Evolutionary conservation across 1,140 invertebrate genomes (phyloP).

Genomic region (Lineus longissimus): DNA sequence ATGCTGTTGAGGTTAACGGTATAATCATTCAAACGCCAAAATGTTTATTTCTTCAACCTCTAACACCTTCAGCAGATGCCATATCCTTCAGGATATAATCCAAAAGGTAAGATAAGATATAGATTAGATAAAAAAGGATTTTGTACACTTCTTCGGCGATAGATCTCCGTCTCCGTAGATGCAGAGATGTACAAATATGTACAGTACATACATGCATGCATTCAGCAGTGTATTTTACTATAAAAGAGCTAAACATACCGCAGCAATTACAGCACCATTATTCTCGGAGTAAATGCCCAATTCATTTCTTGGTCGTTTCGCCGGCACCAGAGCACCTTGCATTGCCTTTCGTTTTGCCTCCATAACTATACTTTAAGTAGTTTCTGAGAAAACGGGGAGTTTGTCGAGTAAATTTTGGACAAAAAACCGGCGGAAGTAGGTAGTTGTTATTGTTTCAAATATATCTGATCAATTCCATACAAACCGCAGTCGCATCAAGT

Average conservation of each 20-base stretch:
- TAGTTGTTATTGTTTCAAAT: not conserved
- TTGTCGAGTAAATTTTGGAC: not conserved
- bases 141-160: no score
- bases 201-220: not conserved
- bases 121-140: no score
- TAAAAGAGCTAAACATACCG: conserved; percentile 24
- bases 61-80: no score
- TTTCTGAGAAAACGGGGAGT: not conserved
- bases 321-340: conserved; percentile 67
- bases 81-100: no score
- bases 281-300: conserved; percentile 51
- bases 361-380: conserved; percentile 21
- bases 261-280: conserved; percentile 29
- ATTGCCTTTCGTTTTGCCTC: conserved; percentile 46
- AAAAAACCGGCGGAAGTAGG: not conserved
- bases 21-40: not conserved
- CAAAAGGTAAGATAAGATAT: no score
- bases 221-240: not conserved
- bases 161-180: no score
- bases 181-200: no score
- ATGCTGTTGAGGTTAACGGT: not conserved
- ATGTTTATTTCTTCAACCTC: no score
- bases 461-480: not conserved
- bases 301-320: conserved; percentile 70
- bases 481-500: not conserved